Evolutionary conservation across 2,797 vertebrate species (phyloP).

Genomic region (Malurus splendens): DNA sequence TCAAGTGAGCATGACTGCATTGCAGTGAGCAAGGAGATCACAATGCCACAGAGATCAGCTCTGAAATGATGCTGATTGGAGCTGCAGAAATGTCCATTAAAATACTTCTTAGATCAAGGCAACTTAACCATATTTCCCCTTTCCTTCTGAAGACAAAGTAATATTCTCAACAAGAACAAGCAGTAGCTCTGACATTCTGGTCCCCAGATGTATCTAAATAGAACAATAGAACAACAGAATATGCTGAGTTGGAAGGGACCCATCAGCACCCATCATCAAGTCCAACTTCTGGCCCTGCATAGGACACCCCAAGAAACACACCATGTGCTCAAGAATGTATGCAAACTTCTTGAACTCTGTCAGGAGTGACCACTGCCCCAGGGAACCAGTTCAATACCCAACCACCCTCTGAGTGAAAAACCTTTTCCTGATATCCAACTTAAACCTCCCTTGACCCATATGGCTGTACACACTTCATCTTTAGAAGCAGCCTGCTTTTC

Average conservation of each 20-base stretch:
- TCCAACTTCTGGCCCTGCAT: not conserved
- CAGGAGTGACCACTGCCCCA: not conserved
- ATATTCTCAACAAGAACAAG: not conserved
- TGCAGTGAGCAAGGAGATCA: not conserved
- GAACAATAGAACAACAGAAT: not conserved
- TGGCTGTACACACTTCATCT: not conserved
- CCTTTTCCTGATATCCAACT: not conserved
- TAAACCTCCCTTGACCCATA: not conserved
- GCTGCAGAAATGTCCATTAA: not conserved
- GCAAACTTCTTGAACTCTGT: not conserved
- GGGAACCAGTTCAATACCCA: not conserved
- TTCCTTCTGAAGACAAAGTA: not conserved
- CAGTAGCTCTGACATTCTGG: not conserved
- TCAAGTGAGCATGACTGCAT: not conserved
- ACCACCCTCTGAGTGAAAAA: not conserved
- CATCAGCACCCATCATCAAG: fast-evolving
- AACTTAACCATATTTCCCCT: not conserved
- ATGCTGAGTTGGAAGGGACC: not conserved
- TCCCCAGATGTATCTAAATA: not conserved
- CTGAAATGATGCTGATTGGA: not conserved
- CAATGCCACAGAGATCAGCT: not conserved
- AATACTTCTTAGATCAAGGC: not conserved
- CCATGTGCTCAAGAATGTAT: not conserved
- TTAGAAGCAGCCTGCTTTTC: not conserved
- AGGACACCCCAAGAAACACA: not conserved